phyloP scores from a whole-genome alignment of 2,888 invertebrate genomes.

The Deroplatys truncata region DNA sequence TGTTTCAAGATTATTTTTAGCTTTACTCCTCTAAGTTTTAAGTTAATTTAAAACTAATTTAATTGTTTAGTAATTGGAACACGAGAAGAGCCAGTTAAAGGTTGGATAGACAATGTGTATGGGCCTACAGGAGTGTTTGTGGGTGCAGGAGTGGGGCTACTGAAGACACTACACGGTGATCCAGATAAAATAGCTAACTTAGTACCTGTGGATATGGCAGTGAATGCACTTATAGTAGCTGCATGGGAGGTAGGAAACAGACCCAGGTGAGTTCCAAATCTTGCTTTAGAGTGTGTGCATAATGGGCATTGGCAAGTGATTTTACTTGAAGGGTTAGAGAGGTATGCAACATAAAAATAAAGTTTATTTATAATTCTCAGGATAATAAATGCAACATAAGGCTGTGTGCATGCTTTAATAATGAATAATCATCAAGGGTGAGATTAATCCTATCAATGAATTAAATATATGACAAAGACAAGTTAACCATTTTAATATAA shows the following conservation, averaged over 20 bases:
- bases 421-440: too few species aligned
- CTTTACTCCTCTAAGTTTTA: neutral
- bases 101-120: constrained; percentile 69
- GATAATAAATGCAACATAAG: too few species aligned
- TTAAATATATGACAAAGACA: too few species aligned
- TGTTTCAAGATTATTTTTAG: too few species aligned
- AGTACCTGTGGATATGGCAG: constrained; percentile 64
- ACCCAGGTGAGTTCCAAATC: neutral
- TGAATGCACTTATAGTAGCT: constrained; percentile 56
- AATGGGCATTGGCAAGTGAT: too few species aligned
- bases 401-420: too few species aligned
- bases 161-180: constrained; percentile 56
- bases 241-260: constrained; percentile 48
- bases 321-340: too few species aligned
- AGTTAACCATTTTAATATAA: too few species aligned
- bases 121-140: constrained; percentile 58
- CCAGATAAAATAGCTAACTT: constrained; percentile 55
- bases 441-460: too few species aligned
- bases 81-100: constrained; percentile 45
- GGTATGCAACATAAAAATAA: too few species aligned
- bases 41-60: neutral
- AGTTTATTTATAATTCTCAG: too few species aligned
- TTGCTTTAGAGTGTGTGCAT: too few species aligned
- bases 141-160: constrained; percentile 55
- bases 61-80: constrained; percentile 40